Conservation (phyloP, 1,140 invertebrate genomes). For the Saccostrea cuccullata region DNA sequence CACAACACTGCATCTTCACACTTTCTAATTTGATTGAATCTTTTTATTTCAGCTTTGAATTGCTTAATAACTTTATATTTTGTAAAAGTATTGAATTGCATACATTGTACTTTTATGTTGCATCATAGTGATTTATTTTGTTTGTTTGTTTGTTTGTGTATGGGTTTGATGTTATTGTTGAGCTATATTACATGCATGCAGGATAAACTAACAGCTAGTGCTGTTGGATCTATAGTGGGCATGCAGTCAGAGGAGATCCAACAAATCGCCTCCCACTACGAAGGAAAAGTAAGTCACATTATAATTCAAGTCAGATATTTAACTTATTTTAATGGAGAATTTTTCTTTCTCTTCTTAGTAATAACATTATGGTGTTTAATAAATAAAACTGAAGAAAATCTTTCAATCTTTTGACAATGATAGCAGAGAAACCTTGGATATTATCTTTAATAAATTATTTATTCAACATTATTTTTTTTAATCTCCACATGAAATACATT, state of each 20-base stretch:
- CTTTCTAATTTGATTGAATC: too few relatives aligned
- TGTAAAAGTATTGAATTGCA: too few relatives aligned
- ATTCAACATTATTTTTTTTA: too few relatives aligned
- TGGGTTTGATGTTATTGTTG: neutral
- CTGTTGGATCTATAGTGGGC: slow-evolving; percentile 78
- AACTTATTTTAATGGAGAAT: neutral
- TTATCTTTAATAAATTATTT: too few relatives aligned
- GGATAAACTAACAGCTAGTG: slow-evolving; percentile 77
- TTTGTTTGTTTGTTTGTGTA: neutral
- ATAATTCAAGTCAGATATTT: too few relatives aligned
- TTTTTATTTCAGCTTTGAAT: neutral
- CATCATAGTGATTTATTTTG: neutral
- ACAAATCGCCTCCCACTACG: slow-evolving; percentile 78
- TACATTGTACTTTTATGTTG: neutral
- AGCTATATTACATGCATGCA: slow-evolving; percentile 57
- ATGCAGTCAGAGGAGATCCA: slow-evolving; percentile 79
- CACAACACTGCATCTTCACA: too few relatives aligned
- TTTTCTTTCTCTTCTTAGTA: too few relatives aligned
- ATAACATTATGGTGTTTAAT: too few relatives aligned
- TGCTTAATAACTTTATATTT: neutral
- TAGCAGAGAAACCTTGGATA: too few relatives aligned
- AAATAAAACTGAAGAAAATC: too few relatives aligned
- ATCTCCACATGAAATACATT: too few relatives aligned
- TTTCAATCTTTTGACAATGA: too few relatives aligned
- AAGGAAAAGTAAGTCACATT: slow-evolving; percentile 74